Evolutionary conservation across 2,113 vertebrate species (phyloP), one percentile per base, ranked within the genome.

Genomic region (Caracal caracal): DNA sequence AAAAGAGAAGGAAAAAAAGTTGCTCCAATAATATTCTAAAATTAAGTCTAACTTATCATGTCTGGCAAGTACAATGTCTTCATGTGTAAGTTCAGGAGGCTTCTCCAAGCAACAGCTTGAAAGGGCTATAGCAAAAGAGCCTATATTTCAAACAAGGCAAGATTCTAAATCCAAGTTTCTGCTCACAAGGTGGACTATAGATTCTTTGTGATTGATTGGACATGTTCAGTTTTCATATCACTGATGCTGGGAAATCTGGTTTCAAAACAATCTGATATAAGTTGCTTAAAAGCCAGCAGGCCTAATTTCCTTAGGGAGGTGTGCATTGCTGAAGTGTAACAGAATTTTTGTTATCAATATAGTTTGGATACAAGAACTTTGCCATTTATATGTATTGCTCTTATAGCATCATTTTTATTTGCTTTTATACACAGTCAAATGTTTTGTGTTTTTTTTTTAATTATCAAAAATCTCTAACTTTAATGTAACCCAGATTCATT

Each of bases 141-240:
- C 53, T 26, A 63, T 87, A 83, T 79, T 8, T 22, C 24, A 88
- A 94, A 70, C 68, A 37, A 94, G 43, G 20, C 10, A 83, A 43
- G 49, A 85, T 88, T 92, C 17, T 75, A 94, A 92, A 59, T 70
- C n/a, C 13, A 85, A 53, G 1, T 63, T 43, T 49, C 15, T 68
- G 19, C 20, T 90, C 30, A 53, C 35, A 76, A 84, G 11, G 43
- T 90, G 43, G 33, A 53, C n/a, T 70, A 3, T 93, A 66, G 90
- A 59, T 92, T 71, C 3, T 84, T 79, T 88, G 40, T 78, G 53
- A 63, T 37, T 76, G 30, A 88, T n/a, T 86, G n/a, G 19, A 75
- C 28, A 90, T 73, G 35, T 76, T 88, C 28, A 79, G 33, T 89
- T 94, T 76, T 89, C 59, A 66, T 37, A 61, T 94, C 85, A 93